A percentile compares a stretch with the other conserved stretches of the same genome.
Evolutionary conservation across 2,113 vertebrate species (phyloP).

Genomic region (Mellivora capensis): DNA sequence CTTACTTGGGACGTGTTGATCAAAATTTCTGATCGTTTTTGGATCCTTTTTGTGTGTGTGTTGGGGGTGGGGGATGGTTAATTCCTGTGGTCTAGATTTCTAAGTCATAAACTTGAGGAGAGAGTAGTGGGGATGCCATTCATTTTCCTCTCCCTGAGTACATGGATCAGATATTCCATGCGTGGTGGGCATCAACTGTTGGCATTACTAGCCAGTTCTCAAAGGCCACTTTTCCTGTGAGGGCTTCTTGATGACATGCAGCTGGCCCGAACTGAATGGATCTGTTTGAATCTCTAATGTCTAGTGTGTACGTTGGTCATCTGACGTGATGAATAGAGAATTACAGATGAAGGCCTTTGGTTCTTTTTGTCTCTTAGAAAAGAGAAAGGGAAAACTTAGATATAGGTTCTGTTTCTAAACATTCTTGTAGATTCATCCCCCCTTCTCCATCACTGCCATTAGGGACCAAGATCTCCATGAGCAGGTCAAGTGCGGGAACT

Average conservation of each 20-base stretch:
- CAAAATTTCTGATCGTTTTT: constrained; percentile 72
- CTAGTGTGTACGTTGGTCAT: background rate
- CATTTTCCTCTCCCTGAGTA: background rate
- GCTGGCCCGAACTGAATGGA: background rate
- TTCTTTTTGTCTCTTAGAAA: background rate
- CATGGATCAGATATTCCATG: background rate
- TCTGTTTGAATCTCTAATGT: background rate
- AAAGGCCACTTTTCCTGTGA: background rate
- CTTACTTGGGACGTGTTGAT: constrained; percentile 53
- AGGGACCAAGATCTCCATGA: background rate
- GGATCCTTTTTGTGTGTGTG: constrained; percentile 73
- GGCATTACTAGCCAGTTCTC: background rate
- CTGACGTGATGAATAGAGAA: background rate
- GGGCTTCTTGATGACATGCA: background rate
- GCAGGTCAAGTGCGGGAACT: background rate
- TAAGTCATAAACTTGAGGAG: background rate
- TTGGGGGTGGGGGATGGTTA: background rate
- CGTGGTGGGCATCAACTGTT: background rate
- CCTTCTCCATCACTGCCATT: background rate
- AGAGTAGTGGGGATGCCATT: background rate
- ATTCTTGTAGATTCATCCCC: background rate
- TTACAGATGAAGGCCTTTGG: background rate
- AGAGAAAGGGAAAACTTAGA: background rate
- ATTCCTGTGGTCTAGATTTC: constrained; percentile 13
- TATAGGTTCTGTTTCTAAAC: background rate